Conservation (phyloP, 1,140 invertebrate genomes). For the Cyclargus thomasi region DNA sequence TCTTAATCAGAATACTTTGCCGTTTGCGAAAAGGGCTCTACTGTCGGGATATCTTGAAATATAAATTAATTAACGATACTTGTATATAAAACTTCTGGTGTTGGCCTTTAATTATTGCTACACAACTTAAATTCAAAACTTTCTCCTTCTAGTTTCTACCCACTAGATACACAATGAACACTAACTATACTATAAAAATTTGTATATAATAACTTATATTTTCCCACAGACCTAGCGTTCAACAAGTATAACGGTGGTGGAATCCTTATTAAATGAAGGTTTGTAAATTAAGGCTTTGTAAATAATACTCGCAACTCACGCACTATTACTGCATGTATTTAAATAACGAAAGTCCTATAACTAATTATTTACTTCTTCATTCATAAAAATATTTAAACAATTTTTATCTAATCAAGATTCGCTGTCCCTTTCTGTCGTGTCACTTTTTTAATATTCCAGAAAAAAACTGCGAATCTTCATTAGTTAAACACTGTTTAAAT, state of each 20-base stretch:
- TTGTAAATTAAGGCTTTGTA: constrained; percentile 31
- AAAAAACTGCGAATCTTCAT: no score
- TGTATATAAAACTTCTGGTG: not conserved
- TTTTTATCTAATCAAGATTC: no score
- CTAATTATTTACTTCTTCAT: no score
- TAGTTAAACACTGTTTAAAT: no score
- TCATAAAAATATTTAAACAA: no score
- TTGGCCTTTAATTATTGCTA: not conserved
- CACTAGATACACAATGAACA: not conserved
- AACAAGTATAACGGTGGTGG: constrained; percentile 67
- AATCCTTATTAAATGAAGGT: constrained; percentile 48
- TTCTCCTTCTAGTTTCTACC: not conserved
- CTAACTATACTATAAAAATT: not conserved
- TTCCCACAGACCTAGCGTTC: constrained; percentile 57
- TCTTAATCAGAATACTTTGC: no score
- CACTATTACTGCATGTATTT: not conserved
- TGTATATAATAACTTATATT: constrained; percentile 27
- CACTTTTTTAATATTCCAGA: no score
- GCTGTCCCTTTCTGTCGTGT: no score
- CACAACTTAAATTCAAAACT: not conserved
- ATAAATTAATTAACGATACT: no score
- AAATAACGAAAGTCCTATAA: not conserved
- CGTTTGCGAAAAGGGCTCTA: no score
- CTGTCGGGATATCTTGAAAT: no score
- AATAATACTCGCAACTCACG: constrained; percentile 16